Base-by-base conservation (phyloP, 2,113 vertebrate genomes). In the Penelope pileata region DNA sequence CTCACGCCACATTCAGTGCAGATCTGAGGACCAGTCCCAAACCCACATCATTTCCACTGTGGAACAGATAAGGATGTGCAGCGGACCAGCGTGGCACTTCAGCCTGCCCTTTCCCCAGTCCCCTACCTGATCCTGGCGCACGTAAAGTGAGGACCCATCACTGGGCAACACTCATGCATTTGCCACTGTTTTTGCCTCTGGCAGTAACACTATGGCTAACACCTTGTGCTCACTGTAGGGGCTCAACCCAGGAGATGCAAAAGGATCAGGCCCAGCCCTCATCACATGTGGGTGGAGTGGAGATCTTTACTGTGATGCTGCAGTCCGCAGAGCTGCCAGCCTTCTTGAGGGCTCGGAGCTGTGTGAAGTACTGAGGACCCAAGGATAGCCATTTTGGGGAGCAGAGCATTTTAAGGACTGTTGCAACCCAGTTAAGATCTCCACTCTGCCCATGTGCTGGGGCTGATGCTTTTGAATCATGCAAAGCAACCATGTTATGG, bases 171-270 rank as follows among this genome's bases (percentile, higher is more conserved):
- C 48, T 54, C 34, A 21, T 54, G 7, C 24, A n/a, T 77, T 60
- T 74, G 40, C 17, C 21, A 29, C 15, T 26, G 6, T 59, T 78
- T 86, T 91, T 58, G 27, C 59, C 69, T 11, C 6, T 21, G 77
- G 7, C 19, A 56, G 1, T 34, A 66, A 32, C 7, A 4, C 9
- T 34, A 0, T 7, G 14, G 21, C 36, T 34, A 32, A 36, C 42
- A 56, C 6, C 19, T 81, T 59, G 9, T 51, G 10, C 56, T 81
- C 42, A 34, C 14, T 56, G 16, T 29, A 34, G 17, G 4, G 16
- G 7, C 42, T 4, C 15, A 77, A 9, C 16, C 32, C 5, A 66
- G 36, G 30, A 83, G 32, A 75, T 56, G 62, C 58, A 70, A 51
- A 80, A 88, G 10, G 63, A 36, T 7, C 22, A 16, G 45, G 12